These are phyloP conservation scores for Gobius niger DNA, from an alignment of 2,113 vertebrate genomes.

Conservation along the genomic window DNA sequence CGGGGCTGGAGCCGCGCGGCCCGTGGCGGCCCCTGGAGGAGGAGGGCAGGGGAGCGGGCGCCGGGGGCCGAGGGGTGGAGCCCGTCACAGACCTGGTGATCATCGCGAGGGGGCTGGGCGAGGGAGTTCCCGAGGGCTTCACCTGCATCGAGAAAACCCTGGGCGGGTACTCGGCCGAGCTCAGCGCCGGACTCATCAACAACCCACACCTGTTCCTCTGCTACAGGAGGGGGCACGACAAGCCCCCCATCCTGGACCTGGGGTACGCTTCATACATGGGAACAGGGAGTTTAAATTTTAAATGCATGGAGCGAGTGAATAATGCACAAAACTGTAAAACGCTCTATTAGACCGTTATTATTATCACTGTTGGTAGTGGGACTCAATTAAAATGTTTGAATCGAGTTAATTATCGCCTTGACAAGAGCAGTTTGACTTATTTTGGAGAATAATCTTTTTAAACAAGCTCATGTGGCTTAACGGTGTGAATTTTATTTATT, in stretches of 20 bases:
- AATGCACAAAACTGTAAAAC: too few relatives aligned
- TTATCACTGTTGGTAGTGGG: too few relatives aligned
- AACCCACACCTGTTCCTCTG: constrained; percentile 92
- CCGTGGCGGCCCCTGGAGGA: constrained; percentile 79
- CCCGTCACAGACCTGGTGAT: constrained; percentile 90
- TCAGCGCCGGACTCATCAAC: constrained; percentile 88
- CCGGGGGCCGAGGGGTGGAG: constrained; percentile 74
- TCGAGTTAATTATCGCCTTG: too few relatives aligned
- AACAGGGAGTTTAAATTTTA: too few relatives aligned
- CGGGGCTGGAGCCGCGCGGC: constrained; percentile 79
- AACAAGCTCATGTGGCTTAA: too few relatives aligned
- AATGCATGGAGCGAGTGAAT: too few relatives aligned
- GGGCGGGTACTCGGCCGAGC: constrained; percentile 86
- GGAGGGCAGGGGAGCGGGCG: constrained; percentile 66
- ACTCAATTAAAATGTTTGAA: too few relatives aligned
- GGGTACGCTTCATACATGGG: constrained; percentile 78
- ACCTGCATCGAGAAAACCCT: constrained; percentile 91
- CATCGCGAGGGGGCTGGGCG: constrained; percentile 86
- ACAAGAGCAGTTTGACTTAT: too few relatives aligned
- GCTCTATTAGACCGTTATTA: too few relatives aligned
- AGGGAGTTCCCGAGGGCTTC: constrained; percentile 94
- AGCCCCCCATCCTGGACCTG: constrained; percentile 86
- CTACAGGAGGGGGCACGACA: constrained; percentile 87
- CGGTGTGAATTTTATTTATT: too few relatives aligned
- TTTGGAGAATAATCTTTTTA: too few relatives aligned